phyloP scores from a whole-genome alignment of 2,888 invertebrate genomes.

The Hartigia nigra region DNA sequence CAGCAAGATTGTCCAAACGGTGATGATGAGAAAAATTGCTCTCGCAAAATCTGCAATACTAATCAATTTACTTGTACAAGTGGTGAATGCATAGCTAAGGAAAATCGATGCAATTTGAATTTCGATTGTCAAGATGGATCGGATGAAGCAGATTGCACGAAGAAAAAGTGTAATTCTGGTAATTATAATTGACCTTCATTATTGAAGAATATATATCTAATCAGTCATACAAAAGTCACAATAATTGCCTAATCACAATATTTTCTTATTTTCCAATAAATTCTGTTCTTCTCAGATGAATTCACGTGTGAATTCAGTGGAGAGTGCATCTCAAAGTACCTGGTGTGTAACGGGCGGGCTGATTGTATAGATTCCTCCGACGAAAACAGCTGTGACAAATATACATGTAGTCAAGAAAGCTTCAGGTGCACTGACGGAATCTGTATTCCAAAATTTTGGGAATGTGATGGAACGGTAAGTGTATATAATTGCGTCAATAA shows the following conservation, averaged over 20 bases:
- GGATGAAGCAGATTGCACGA: slow-evolving; percentile 70
- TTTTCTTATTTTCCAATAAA: background rate
- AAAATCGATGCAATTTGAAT: slow-evolving; percentile 67
- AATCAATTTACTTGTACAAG: slow-evolving; percentile 69
- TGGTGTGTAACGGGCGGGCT: slow-evolving; percentile 78
- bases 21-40: slow-evolving; percentile 72
- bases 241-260: background rate
- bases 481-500: background rate
- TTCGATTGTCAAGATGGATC: slow-evolving; percentile 71
- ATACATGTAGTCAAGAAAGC: slow-evolving; percentile 40
- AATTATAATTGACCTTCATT: background rate
- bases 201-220: background rate
- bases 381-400: slow-evolving; percentile 69
- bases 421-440: slow-evolving; percentile 58
- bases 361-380: slow-evolving; percentile 84
- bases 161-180: slow-evolving; percentile 35
- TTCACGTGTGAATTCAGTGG: slow-evolving; percentile 72
- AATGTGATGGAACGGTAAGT: slow-evolving; percentile 61
- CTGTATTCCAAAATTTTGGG: slow-evolving; percentile 64
- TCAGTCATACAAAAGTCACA: background rate
- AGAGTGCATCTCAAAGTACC: slow-evolving; percentile 75
- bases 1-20: slow-evolving; percentile 68
- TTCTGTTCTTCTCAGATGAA: slow-evolving; percentile 43
- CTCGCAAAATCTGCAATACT: slow-evolving; percentile 62
- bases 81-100: slow-evolving; percentile 67